Evolutionary conservation across 2,797 vertebrate genomes (phyloP).

Genomic region (Peromyscus attwateri): DNA sequence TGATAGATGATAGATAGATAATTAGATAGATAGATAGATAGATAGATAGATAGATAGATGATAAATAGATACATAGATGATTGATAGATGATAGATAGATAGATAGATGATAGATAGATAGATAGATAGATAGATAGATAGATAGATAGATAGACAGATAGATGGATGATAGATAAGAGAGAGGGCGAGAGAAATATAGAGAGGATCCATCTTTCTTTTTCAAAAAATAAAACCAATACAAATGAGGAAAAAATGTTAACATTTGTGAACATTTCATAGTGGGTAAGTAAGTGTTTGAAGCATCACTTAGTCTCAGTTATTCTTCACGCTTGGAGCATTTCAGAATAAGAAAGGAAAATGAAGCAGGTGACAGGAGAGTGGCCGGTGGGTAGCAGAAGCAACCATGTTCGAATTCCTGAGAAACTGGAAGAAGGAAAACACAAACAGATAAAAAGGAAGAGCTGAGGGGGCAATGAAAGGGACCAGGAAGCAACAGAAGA

Average conservation of each 20-base stretch:
- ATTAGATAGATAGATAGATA: not conserved
- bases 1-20: not conserved
- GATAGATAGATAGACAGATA: not conserved
- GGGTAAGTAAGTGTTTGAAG: not conserved
- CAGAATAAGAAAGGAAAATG: constrained; percentile 18
- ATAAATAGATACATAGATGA: not conserved
- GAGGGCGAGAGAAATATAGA: not conserved
- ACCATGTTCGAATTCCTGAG: not conserved
- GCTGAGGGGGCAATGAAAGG: not conserved
- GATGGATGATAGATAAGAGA: not conserved
- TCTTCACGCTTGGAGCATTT: not conserved
- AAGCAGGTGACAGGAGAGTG: not conserved
- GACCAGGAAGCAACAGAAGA: not conserved
- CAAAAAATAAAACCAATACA: not conserved
- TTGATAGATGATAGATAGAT: not conserved
- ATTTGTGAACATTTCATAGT: not conserved
- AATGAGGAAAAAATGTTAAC: constrained; percentile 46
- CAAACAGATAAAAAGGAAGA: not conserved
- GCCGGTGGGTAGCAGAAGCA: not conserved
- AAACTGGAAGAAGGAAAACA: not conserved
- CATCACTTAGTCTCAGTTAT: not conserved
- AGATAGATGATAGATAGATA: not conserved
- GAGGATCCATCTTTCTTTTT: constrained; percentile 21
- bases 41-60: no score
- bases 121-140: not conserved